Base-by-base conservation (phyloP, 2,797 vertebrate species). In the Pygocentrus nattereri region DNA sequence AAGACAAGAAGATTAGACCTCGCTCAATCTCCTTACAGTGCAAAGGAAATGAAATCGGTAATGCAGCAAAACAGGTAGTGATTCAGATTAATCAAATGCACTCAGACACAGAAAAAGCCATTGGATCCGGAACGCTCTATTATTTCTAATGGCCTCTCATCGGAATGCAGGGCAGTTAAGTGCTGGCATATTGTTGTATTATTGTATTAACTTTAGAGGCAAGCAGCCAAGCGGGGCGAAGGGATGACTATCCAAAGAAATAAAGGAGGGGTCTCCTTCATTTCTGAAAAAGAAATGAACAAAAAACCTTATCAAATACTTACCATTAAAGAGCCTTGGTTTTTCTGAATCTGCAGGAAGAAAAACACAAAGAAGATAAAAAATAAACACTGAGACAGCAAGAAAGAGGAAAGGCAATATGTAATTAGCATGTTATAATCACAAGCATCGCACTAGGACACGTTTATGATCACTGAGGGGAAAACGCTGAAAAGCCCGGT, bases 341-440 rank as follows among this genome's bases (percentile, higher is more conserved):
- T 99, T 94, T 99, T 99, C 96, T 98, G 97, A 96, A 99, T 99
- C 98, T 99, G 96, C 93, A 96, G 89, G 89, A 90, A 92, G 88
- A 89, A 70, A 90, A 84, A 91, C 79, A 88, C 54, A 81, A 80
- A 94, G 52, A 85, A 71, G 91, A 94, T 96, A 95, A 95, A 1
- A 61, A 79, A 79, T 30, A 61, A 72, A 50, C 21, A 71, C 13
- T 89, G 72, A 88, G 81, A 90, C 78, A 86, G 52, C 64, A 41
- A 44, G 44, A 84, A 84, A 94, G 69, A 85, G 52, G 47, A 30
- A 69, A 91, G 95, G 95, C 95, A 94, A 97, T 96, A 97, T 97
- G 97, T 98, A 99, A 99, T 99, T 99, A 99, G 98, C 94, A 96
- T 96, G 96, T 98, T 96, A 99, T 98, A 98, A 99, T 99, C 97